phyloP scores from a whole-genome alignment of 2,888 invertebrate genomes.

The Apamea monoglypha region DNA sequence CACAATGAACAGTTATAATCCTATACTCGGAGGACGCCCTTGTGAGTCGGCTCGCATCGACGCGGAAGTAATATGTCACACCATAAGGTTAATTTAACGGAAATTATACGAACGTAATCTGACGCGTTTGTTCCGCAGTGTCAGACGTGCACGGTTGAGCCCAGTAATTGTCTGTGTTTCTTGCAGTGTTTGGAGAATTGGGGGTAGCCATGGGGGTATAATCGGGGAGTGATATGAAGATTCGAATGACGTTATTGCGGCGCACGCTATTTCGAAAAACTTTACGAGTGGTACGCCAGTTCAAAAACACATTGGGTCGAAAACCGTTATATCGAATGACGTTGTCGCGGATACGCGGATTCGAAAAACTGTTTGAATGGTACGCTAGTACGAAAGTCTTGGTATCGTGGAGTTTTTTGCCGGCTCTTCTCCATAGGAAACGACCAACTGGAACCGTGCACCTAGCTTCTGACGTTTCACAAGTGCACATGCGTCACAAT shows the following conservation, averaged over 20 bases:
- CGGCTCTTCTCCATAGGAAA: too few relatives aligned
- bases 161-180: conserved; percentile 45
- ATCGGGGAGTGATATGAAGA: too few relatives aligned
- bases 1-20: conserved; percentile 42
- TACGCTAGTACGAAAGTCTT: too few relatives aligned
- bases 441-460: neutral
- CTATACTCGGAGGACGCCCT: conserved; percentile 11
- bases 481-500: too few relatives aligned
- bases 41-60: conserved; percentile 35
- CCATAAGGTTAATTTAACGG: conserved; percentile 62
- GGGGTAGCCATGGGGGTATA: neutral
- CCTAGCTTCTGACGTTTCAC: too few relatives aligned
- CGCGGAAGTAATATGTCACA: conserved; percentile 60
- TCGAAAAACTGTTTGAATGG: too few relatives aligned
- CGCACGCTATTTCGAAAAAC: too few relatives aligned
- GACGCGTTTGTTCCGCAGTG: conserved; percentile 47
- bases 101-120: conserved; percentile 60
- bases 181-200: conserved; percentile 15
- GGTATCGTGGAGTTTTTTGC: neutral
- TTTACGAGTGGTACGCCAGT: too few relatives aligned
- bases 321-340: too few relatives aligned
- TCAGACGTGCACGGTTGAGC: conserved; percentile 42
- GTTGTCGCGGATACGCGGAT: too few relatives aligned
- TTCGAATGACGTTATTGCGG: too few relatives aligned
- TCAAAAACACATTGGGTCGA: too few relatives aligned